phyloP scores from a whole-genome alignment of 2,113 vertebrate genomes.

The Fukomys damarensis region DNA sequence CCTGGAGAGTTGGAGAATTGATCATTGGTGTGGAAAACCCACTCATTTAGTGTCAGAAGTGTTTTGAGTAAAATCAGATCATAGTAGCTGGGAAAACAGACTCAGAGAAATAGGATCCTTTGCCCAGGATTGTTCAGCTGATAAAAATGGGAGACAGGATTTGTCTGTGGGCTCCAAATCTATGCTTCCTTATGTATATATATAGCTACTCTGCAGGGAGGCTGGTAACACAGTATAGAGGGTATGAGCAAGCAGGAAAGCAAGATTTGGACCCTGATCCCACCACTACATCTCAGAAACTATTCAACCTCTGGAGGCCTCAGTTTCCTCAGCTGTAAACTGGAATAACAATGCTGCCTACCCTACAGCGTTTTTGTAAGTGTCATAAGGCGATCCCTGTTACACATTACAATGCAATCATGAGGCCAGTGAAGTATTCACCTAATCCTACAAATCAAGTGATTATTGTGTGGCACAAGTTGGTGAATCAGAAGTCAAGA shows the following conservation, averaged over 20 bases:
- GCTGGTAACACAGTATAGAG: neutral
- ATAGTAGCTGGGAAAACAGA: neutral
- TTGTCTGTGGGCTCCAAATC: neutral
- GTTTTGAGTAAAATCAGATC: neutral
- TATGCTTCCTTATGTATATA: neutral
- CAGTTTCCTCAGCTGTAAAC: neutral
- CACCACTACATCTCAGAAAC: neutral
- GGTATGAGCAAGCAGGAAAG: neutral
- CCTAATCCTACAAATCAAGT: neutral
- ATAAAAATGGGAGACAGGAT: neutral
- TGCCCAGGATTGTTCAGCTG: neutral
- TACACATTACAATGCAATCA: neutral
- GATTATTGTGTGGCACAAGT: neutral
- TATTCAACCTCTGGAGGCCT: neutral
- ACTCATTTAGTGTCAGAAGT: neutral
- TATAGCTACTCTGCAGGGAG: neutral
- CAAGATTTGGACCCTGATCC: fast-evolving
- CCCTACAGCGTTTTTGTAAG: neutral
- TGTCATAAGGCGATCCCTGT: neutral
- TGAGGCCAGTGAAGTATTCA: neutral
- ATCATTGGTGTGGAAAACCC: neutral
- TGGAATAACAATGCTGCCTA: neutral
- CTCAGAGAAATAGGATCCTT: neutral
- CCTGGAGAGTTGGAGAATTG: slow-evolving; percentile 37
- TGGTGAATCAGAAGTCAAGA: neutral